Base-by-base conservation (phyloP, 2,888 invertebrate species). In the Ellobium chinense region DNA sequence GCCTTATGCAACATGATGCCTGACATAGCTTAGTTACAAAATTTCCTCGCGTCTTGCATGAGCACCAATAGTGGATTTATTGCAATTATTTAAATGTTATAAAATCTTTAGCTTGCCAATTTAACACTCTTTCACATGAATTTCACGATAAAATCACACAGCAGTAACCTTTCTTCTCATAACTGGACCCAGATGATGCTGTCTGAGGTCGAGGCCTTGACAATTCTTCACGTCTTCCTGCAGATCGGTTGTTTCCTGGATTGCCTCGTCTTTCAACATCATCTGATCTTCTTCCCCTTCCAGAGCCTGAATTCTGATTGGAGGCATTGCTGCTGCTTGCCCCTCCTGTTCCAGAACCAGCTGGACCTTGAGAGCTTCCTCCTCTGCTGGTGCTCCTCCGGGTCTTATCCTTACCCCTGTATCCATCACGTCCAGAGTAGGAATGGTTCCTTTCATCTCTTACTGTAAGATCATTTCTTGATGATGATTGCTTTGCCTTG, bases 371-470 rank as follows among this genome's bases (percentile, higher is more conserved):
- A n/a, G 34, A 14, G 36, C 9, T 66, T 5, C 65, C 54, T 2
- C 78, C 78, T 78, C 78, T 62, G 39, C 78, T 78, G 39, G 39
- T 62, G 34, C 78, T 78, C 34, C 78, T 37, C 18, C 78, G 27
- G 21, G 58, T 29, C 9, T 34, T 70, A 21, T 78, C 78, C 29
- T 78, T 78, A 18, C 36, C 14, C 31, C 78, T 78, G 60, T 62
- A 60, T 29, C 78, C 78, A 39, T 78, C 70, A 7, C 78, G 60
- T 14, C 78, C 70, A 24, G 76, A 76, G 24, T 76, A 66, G 1
- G 66, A n/a, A 27, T 66, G 65, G 34, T 66, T 76, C 37, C 76
- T 76, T 21, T 65, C 66, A 34, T 76, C 76, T 18, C 76, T 56
- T 29, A 31, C 31, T 21, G 29, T 24, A 21, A 76, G 4, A 56